Conservation (phyloP, 1,140 invertebrate genomes). For the Solenopsis invicta region DNA sequence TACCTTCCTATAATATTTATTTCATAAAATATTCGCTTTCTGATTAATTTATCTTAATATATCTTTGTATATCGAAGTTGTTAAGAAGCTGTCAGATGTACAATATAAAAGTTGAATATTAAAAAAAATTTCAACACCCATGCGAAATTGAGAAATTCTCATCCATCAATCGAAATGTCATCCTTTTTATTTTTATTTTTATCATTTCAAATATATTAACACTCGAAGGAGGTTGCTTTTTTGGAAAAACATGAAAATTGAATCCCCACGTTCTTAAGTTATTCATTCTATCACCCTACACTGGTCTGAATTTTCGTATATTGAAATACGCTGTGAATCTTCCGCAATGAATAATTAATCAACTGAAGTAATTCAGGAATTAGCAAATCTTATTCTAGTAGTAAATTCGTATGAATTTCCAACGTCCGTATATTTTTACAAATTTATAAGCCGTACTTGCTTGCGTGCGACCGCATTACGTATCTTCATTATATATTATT, state of each 20-base stretch:
- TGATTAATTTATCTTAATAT: no score
- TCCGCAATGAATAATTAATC: not conserved
- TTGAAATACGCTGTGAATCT: not conserved
- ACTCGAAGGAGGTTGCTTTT: not conserved
- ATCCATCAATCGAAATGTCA: not conserved
- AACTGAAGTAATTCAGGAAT: not conserved
- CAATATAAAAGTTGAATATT: no score
- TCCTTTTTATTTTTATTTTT: not conserved
- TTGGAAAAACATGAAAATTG: not conserved
- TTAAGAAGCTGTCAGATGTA: not conserved
- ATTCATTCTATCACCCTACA: not conserved
- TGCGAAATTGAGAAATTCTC: not conserved
- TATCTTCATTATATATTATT: slow-evolving; percentile 32
- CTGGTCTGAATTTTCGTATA: not conserved
- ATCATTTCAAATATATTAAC: not conserved
- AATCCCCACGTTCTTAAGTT: not conserved
- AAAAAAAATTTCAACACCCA: not conserved
- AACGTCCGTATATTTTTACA: not conserved
- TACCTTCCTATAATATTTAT: not conserved
- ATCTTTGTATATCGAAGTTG: not conserved
- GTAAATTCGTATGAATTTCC: not conserved
- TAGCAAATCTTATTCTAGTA: not conserved
- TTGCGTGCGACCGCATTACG: not conserved
- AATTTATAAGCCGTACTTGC: not conserved
- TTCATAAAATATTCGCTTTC: not conserved